A percentile compares a stretch with the other conserved stretches of the same genome.
Conservation (phyloP, 1,140 invertebrate genomes). For the Drosophila bocqueti region DNA sequence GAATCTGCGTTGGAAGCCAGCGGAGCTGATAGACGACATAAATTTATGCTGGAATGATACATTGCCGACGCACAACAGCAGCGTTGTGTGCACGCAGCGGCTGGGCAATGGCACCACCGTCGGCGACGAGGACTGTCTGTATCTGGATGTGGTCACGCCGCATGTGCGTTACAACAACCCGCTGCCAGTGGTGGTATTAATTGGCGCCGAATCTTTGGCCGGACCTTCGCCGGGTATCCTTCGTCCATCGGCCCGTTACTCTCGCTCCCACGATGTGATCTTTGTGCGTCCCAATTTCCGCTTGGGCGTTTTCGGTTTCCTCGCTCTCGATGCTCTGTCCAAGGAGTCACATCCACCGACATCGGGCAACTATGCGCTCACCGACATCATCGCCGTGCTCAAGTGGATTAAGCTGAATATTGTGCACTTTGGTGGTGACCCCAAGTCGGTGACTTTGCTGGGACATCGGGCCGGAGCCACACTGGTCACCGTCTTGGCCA, state of each 20-base stretch:
- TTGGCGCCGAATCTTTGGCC: slow-evolving; percentile 91
- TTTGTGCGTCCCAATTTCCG: slow-evolving; percentile 94
- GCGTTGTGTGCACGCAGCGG: slow-evolving; percentile 89
- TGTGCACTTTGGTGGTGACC: slow-evolving; percentile 93
- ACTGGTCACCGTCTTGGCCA: slow-evolving; percentile 89
- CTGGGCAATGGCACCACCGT: slow-evolving; percentile 88
- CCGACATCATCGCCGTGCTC: slow-evolving; percentile 91
- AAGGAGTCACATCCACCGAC: slow-evolving; percentile 89
- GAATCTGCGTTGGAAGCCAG: slow-evolving; percentile 90
- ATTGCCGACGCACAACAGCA: slow-evolving; percentile 88
- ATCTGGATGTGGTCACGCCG: slow-evolving; percentile 91
- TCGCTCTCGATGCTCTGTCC: slow-evolving; percentile 89
- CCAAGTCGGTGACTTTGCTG: slow-evolving; percentile 90
- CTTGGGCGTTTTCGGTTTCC: slow-evolving; percentile 91
- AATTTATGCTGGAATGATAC: slow-evolving; percentile 93
- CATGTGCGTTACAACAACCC: slow-evolving; percentile 90
- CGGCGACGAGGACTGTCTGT: slow-evolving; percentile 92
- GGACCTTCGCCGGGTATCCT: slow-evolving; percentile 89
- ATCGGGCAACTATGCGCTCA: slow-evolving; percentile 94
- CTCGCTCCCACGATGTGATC: slow-evolving; percentile 91
- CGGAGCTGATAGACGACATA: slow-evolving; percentile 88
- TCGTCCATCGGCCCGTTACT: slow-evolving; percentile 88
- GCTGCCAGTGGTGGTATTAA: slow-evolving; percentile 92
- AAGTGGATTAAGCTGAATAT: slow-evolving; percentile 93
- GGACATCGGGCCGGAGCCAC: slow-evolving; percentile 93